A percentile compares a stretch with the other conserved stretches of the same genome.
phyloP scores from a whole-genome alignment of 2,113 vertebrate species.

The Psephotus haematonotus region DNA sequence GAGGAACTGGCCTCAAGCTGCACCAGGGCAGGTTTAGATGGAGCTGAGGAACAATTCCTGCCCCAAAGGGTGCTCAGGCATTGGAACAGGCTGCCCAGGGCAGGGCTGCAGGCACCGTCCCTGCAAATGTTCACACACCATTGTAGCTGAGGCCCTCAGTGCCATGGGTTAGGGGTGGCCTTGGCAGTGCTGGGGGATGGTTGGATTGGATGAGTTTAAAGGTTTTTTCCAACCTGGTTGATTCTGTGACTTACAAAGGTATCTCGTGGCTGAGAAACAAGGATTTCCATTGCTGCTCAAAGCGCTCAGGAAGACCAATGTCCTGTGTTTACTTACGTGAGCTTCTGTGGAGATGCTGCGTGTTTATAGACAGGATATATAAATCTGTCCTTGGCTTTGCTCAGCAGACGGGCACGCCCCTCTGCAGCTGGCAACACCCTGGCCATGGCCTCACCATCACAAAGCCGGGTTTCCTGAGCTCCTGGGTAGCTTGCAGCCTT shows the following conservation, averaged over 20 bases:
- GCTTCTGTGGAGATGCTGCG: neutral
- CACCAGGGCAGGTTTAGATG: neutral
- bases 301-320: neutral
- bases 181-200: neutral
- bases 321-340: neutral
- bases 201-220: neutral
- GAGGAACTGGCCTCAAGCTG: neutral
- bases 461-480: neutral
- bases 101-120: accelerated
- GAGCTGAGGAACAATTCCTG: neutral
- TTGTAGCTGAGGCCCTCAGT: too few species aligned
- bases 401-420: accelerated
- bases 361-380: neutral
- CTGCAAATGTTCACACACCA: too few species aligned
- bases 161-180: neutral
- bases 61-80: too few species aligned
- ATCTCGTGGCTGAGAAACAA: neutral
- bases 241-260: neutral
- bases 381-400: neutral
- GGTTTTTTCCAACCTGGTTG: neutral
- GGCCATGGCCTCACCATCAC: accelerated
- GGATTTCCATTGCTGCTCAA: neutral
- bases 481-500: neutral
- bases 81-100: neutral
- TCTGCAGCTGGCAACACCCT: neutral